Evolutionary conservation across 2,888 invertebrate species (phyloP).

Genomic region (Kryphioiulus occultus): DNA sequence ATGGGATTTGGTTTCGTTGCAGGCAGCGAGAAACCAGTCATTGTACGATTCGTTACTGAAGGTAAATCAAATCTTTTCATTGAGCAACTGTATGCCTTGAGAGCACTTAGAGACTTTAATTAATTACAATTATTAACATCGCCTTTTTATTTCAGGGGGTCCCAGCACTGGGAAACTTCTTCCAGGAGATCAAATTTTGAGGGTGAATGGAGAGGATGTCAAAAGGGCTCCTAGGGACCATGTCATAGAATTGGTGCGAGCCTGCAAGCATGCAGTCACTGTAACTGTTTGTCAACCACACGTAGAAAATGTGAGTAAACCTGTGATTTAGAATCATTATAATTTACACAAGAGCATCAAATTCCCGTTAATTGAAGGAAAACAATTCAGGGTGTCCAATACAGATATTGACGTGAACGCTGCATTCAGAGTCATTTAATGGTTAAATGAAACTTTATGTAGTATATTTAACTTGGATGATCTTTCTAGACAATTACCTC

Average conservation of each 20-base stretch:
- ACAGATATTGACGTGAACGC: too few relatives aligned
- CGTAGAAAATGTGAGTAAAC: constrained; percentile 69
- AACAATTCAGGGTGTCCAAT: too few relatives aligned
- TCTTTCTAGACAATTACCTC: too few relatives aligned
- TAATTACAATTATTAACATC: not conserved
- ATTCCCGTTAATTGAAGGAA: not conserved
- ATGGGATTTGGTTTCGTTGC: constrained; percentile 96
- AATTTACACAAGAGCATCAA: not conserved
- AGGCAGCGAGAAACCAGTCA: constrained; percentile 89
- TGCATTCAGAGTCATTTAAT: too few relatives aligned
- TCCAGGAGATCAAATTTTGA: constrained; percentile 89
- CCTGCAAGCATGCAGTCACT: constrained; percentile 77
- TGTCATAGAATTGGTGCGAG: constrained; percentile 85
- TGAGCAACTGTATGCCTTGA: too few relatives aligned
- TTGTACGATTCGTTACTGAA: constrained; percentile 74
- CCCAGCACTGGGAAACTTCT: constrained; percentile 89
- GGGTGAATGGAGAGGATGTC: constrained; percentile 91
- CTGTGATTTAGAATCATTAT: not conserved
- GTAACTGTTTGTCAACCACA: constrained; percentile 85
- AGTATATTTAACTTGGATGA: too few relatives aligned
- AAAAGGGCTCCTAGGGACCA: constrained; percentile 83
- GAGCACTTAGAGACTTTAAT: too few relatives aligned
- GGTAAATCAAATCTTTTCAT: constrained; percentile 60
- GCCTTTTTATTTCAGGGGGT: constrained; percentile 70
- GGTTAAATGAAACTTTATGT: too few relatives aligned